Evolutionary conservation across 2,888 invertebrate genomes (phyloP).

Genomic region (Lagria hirta): DNA sequence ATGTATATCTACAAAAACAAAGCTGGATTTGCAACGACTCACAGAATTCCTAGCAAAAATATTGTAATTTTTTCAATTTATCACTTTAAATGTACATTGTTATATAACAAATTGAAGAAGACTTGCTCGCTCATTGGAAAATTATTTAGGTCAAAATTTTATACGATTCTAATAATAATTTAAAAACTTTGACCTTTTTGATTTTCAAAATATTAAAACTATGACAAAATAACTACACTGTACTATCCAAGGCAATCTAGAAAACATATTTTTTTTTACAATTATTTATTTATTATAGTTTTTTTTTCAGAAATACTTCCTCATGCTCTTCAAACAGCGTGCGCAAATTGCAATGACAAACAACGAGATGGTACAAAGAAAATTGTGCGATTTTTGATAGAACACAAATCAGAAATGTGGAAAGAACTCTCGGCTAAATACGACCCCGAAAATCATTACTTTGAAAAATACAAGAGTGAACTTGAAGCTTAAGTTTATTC

Average conservation of each 20-base stretch:
- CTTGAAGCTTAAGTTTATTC: constrained; percentile 54
- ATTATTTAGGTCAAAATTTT: too few relatives aligned
- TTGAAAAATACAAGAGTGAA: constrained; percentile 62
- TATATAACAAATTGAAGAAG: too few relatives aligned
- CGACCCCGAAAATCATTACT: constrained; percentile 66
- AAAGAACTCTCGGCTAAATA: constrained; percentile 63
- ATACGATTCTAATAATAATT: too few relatives aligned
- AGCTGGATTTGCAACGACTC: too few relatives aligned
- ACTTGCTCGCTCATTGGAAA: too few relatives aligned
- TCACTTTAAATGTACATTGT: too few relatives aligned
- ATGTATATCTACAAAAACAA: too few relatives aligned
- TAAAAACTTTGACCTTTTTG: too few relatives aligned
- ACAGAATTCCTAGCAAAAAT: too few relatives aligned
- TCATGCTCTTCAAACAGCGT: constrained; percentile 66
- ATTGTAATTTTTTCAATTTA: too few relatives aligned
- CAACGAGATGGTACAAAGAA: constrained; percentile 63
- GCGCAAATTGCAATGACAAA: constrained; percentile 64
- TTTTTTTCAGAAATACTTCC: constrained; percentile 66
- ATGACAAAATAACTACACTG: constrained; percentile 66
- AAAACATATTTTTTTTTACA: constrained; percentile 34
- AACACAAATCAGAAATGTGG: constrained; percentile 65
- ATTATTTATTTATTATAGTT: constrained; percentile 1
- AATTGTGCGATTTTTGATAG: constrained; percentile 64
- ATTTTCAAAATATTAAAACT: too few relatives aligned
- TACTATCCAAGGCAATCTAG: constrained; percentile 68